Conservation (phyloP, 2,113 vertebrate species). For the Leucoraja erinaceus region DNA sequence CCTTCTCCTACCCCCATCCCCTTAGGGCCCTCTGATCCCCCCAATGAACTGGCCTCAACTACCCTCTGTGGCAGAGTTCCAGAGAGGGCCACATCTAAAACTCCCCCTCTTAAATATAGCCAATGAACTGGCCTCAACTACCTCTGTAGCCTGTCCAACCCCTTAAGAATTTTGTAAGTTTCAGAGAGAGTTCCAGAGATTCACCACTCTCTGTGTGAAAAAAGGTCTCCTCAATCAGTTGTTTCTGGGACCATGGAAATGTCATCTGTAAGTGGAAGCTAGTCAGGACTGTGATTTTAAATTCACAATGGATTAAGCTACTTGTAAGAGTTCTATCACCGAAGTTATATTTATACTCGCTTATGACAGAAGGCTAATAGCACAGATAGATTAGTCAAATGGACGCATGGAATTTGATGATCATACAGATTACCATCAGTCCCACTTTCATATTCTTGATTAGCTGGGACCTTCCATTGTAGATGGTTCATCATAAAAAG, state of each 20-base stretch:
- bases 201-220: too few relatives aligned
- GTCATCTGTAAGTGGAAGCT: not conserved
- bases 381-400: not conserved
- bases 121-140: too few relatives aligned
- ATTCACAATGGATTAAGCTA: not conserved
- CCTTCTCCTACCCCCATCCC: too few relatives aligned
- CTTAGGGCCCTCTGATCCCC: too few relatives aligned
- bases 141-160: too few relatives aligned
- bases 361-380: not conserved
- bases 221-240: too few relatives aligned
- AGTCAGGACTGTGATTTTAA: not conserved
- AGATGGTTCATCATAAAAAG: not conserved
- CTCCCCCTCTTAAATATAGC: too few relatives aligned
- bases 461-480: not conserved
- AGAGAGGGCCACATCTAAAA: too few relatives aligned
- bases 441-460: not conserved
- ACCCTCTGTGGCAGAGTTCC: too few relatives aligned
- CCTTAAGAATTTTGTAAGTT: too few relatives aligned
- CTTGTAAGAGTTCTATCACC: not conserved
- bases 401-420: not conserved
- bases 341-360: not conserved
- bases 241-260: not conserved
- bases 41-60: too few relatives aligned
- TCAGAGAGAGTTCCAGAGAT: too few relatives aligned
- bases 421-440: not conserved